Evolutionary conservation across 2,113 vertebrate species (phyloP).

Genomic region (Charadrius vociferus): DNA sequence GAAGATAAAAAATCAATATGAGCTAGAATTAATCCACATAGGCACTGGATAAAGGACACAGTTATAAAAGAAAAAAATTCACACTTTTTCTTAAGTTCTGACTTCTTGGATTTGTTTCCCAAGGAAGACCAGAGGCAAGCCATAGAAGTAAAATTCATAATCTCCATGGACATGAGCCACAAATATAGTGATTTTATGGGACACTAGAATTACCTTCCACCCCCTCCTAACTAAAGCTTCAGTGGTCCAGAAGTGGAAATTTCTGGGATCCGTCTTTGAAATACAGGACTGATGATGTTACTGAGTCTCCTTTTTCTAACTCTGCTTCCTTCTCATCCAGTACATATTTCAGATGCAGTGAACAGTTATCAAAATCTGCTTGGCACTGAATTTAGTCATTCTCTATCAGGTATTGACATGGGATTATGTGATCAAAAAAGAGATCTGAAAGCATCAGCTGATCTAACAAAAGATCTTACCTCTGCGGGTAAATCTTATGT

Average conservation of each 20-base stretch:
- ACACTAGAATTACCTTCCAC: not conserved
- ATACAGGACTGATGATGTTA: not conserved
- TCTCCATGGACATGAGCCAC: not conserved
- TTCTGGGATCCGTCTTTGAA: not conserved
- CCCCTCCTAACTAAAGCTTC: not conserved
- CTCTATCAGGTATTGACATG: not conserved
- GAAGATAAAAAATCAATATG: not conserved
- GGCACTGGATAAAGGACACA: not conserved
- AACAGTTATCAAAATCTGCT: not conserved
- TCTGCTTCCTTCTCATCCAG: not conserved
- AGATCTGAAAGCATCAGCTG: not conserved
- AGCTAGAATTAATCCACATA: not conserved
- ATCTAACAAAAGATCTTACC: not conserved
- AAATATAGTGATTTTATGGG: not conserved
- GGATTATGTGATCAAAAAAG: not conserved
- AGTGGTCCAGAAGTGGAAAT: fast-evolving
- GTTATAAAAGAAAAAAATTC: not conserved
- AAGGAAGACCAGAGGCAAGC: not conserved
- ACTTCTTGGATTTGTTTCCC: not conserved
- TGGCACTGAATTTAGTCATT: not conserved
- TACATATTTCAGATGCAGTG: not conserved
- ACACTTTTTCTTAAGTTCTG: not conserved
- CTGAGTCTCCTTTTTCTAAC: not conserved
- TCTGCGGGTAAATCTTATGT: not conserved
- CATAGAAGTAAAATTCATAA: not conserved